Base-by-base conservation (phyloP, 2,888 invertebrate species). In the Scaptomyza flava region DNA sequence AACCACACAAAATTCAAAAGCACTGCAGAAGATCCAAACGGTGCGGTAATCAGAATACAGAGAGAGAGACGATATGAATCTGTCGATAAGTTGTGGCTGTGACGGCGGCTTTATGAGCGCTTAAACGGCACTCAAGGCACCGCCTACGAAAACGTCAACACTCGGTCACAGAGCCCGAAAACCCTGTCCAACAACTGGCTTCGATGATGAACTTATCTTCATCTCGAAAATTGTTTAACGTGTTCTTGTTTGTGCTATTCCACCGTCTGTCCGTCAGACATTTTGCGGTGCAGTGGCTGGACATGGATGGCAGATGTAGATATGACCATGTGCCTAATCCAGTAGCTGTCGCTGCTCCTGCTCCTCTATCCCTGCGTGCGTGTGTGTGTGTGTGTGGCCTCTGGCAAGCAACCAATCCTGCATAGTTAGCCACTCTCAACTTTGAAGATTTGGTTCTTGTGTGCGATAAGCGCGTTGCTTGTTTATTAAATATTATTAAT, bases 81-180 rank as follows among this genome's bases (percentile, higher is more conserved):
- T 81, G 77, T 89, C 84, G 87, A 83, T 85, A 81, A 82, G 83
- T 81, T 85, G 87, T 81, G 74, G 81, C 67, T 71, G 67, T 42
- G 27, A 46, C 66, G 77, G 54, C 66, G 69, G 73, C 80, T 66
- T 79, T 77, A 80, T 64, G 72, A 72, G 87, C 80, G 77, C 68
- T 76, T 81, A 79, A 82, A 69, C 84, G 87, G 72, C 81, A 71
- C 84, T 82, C 87, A 60, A 72, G 84, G 72, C 81, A 81, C 87
- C 83, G 83, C 83, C 83, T 84, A 84, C 83, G 50, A 84, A 84
- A 81, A 87, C 83, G 88, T 84, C 83, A 88, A 83, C 88, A 87
- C 66, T 66, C 41, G 14, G 59, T 45, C 38, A 14, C 14, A 38
- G 14, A 38, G 14, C 38, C 54, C 62, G 51, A 38, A 60, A 51